Conservation (phyloP, 2,888 invertebrate species). For the Sepioteuthis lessoniana region DNA sequence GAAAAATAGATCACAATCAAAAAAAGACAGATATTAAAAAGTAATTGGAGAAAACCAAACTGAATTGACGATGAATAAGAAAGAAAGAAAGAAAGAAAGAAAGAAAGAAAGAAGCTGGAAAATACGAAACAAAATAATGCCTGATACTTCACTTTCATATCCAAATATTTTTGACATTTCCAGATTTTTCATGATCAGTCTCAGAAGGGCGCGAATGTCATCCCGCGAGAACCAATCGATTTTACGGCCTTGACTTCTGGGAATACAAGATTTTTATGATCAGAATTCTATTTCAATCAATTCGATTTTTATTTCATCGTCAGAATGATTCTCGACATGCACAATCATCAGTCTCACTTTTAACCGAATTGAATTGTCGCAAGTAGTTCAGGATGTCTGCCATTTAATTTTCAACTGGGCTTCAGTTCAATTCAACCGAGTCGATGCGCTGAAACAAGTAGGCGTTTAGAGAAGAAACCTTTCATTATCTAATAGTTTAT, state of each 20-base stretch:
- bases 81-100: not conserved
- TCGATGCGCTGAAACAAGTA: not conserved
- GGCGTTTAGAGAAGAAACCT: too few relatives aligned
- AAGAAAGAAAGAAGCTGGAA: not conserved
- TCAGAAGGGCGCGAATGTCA: not conserved
- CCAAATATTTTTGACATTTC: not conserved
- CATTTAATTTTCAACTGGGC: not conserved
- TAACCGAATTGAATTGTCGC: not conserved
- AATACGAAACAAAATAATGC: not conserved
- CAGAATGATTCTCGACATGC: not conserved
- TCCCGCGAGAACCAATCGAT: not conserved
- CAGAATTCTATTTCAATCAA: not conserved
- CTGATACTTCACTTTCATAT: not conserved
- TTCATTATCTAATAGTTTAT: too few relatives aligned
- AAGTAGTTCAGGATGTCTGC: not conserved
- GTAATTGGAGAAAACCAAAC: not conserved
- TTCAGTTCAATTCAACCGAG: too few relatives aligned
- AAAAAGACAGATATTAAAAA: not conserved
- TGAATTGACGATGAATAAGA: not conserved
- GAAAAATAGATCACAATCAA: not conserved
- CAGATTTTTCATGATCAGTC: not conserved
- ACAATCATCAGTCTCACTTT: not conserved
- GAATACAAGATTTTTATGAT: not conserved
- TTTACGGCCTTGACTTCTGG: not conserved
- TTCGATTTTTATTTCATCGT: not conserved